Percentiles rank a stretch among this genome's conserved stretches.
Evolutionary conservation across 2,888 invertebrate genomes (phyloP).

Genomic region (Cordilura impudica): DNA sequence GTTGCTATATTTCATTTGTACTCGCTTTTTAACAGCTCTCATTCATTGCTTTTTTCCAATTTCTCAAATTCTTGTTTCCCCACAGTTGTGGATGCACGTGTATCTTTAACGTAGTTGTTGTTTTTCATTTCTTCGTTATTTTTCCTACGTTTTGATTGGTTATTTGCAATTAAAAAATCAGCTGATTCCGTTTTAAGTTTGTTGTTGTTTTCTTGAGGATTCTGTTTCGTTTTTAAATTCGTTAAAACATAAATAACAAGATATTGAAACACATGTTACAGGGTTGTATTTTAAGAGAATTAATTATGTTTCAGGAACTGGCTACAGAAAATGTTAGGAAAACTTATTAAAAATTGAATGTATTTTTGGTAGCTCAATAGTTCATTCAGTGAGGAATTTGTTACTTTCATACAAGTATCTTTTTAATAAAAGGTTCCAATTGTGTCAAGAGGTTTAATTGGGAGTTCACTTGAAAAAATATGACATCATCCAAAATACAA

Average conservation of each 20-base stretch:
- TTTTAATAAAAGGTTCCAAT: too few relatives aligned
- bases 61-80: too few relatives aligned
- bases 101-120: conserved; percentile 15
- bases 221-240: neutral
- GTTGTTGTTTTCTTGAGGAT: neutral
- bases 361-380: too few relatives aligned
- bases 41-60: neutral
- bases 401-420: too few relatives aligned
- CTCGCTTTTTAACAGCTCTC: neutral
- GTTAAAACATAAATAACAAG: neutral
- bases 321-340: too few relatives aligned
- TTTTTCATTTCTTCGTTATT: neutral
- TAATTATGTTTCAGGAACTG: neutral
- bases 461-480: too few relatives aligned
- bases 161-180: conserved; percentile 12
- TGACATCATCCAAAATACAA: too few relatives aligned
- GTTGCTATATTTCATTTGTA: too few relatives aligned
- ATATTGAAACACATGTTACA: neutral
- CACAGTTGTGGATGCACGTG: conserved; percentile 29
- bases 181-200: conserved; percentile 35
- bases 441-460: too few relatives aligned
- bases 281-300: neutral
- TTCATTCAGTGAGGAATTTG: too few relatives aligned
- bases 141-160: conserved; percentile 8
- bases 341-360: too few relatives aligned